Percentiles rank a stretch among this genome's conserved stretches.
Conservation (phyloP, 2,797 vertebrate species). For the Microhierax caerulescens region DNA sequence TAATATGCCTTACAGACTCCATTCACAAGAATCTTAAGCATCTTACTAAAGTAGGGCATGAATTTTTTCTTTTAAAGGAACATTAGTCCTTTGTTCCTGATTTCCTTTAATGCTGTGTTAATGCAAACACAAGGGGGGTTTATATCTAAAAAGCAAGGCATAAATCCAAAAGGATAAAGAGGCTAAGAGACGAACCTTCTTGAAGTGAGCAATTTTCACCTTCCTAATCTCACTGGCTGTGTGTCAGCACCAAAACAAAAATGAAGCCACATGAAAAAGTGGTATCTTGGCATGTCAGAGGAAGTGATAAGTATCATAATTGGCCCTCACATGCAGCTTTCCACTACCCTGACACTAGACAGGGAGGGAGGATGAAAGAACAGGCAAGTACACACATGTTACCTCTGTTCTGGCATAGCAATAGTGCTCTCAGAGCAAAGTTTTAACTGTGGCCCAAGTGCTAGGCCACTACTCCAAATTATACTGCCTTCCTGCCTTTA, state of each 20-base stretch:
- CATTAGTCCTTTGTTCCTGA: conserved; percentile 38
- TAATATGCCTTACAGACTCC: conserved; percentile 29
- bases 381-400: conserved; percentile 33
- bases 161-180: conserved; percentile 29
- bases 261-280: conserved; percentile 43
- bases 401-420: background rate
- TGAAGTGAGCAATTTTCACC: conserved; percentile 12
- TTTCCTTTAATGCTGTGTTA: conserved; percentile 24
- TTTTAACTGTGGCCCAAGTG: background rate
- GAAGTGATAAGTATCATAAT: conserved; percentile 46
- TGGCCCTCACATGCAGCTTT: conserved; percentile 43
- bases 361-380: conserved; percentile 8
- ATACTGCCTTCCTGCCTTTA: background rate
- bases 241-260: conserved; percentile 35
- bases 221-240: conserved; percentile 24
- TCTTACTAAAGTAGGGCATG: conserved; percentile 55
- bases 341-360: background rate
- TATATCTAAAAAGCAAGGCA: conserved; percentile 15
- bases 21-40: conserved; percentile 63
- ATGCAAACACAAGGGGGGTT: background rate
- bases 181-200: background rate
- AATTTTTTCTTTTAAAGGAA: conserved; percentile 43
- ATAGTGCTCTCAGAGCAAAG: background rate
- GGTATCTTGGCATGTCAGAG: conserved; percentile 17
- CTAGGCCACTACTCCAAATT: background rate